Percentiles rank a stretch among this genome's conserved stretches.
Conservation (phyloP, 2,113 vertebrate genomes). For the Rhinopithecus roxellana region DNA sequence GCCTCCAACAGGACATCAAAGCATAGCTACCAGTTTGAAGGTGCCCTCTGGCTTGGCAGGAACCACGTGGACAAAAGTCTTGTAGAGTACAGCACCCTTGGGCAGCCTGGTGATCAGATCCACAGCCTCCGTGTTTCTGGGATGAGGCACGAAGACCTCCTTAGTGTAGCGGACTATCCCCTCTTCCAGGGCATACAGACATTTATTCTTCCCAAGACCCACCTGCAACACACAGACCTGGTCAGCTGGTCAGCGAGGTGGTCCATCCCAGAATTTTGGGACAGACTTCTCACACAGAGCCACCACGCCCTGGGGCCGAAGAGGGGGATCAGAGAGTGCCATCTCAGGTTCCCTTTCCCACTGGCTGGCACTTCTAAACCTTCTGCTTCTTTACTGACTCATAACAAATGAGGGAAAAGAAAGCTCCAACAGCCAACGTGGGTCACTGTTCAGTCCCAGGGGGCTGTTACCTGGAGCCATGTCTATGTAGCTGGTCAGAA, state of each 20-base stretch:
- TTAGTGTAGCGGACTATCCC: constrained; percentile 93
- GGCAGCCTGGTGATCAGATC: constrained; percentile 89
- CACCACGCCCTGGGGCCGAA: background rate
- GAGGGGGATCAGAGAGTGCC: background rate
- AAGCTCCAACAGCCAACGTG: background rate
- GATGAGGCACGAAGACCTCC: constrained; percentile 91
- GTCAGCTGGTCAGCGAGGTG: background rate
- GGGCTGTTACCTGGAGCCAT: background rate
- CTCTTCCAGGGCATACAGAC: constrained; percentile 93
- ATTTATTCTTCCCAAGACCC: constrained; percentile 93
- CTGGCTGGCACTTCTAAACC: background rate
- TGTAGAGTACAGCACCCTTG: constrained; percentile 92
- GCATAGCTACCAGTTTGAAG: constrained; percentile 92
- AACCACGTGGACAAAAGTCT: constrained; percentile 93
- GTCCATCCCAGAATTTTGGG: background rate
- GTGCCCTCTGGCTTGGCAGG: constrained; percentile 89
- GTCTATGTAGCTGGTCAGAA: background rate
- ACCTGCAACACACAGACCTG: constrained; percentile 84
- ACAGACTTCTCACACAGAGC: background rate
- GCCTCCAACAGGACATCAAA: constrained; percentile 81
- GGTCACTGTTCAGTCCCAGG: background rate
- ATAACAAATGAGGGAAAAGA: background rate
- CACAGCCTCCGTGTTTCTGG: constrained; percentile 83
- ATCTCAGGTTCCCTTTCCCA: background rate
- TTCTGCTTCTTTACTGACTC: background rate